Conservation (phyloP, 2,113 vertebrate species). For the Mustela lutreola region DNA sequence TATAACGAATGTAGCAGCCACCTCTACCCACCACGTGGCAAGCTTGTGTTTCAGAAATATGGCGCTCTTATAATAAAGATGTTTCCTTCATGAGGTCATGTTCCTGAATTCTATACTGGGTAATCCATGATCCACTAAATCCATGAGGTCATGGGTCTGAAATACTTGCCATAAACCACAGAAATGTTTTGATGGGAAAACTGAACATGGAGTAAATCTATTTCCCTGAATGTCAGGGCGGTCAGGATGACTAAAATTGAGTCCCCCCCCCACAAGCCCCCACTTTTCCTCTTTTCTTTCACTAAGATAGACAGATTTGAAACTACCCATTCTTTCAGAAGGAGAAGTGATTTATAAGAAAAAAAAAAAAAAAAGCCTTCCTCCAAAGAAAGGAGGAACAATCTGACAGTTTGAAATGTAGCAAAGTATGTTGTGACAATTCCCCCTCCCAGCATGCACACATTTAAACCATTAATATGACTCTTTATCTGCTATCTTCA, state of each 20-base stretch:
- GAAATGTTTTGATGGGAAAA: constrained; percentile 40
- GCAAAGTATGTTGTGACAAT: constrained; percentile 3
- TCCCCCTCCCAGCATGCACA: background rate
- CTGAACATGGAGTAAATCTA: background rate
- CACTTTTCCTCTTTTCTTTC: background rate
- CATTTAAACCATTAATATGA: background rate
- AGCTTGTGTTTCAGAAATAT: constrained; percentile 50
- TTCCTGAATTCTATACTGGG: constrained; percentile 54
- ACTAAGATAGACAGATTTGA: background rate
- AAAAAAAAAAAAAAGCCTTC: background rate
- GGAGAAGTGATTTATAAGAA: background rate
- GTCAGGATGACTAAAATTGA: background rate
- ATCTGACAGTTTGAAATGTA: background rate
- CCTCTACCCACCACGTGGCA: background rate
- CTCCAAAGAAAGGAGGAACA: background rate
- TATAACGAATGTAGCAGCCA: constrained; percentile 42
- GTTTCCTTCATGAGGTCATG: constrained; percentile 68
- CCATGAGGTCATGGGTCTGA: constrained; percentile 62
- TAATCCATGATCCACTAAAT: constrained; percentile 53
- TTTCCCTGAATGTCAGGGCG: background rate
- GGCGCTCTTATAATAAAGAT: constrained; percentile 49
- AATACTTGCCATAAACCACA: constrained; percentile 59
- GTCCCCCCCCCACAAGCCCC: background rate
- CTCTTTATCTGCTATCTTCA: background rate
- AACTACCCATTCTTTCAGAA: constrained; percentile 5